Percentiles rank a stretch among this genome's conserved stretches.
phyloP scores from a whole-genome alignment of 1,140 invertebrate species.

The Cydia amplana region DNA sequence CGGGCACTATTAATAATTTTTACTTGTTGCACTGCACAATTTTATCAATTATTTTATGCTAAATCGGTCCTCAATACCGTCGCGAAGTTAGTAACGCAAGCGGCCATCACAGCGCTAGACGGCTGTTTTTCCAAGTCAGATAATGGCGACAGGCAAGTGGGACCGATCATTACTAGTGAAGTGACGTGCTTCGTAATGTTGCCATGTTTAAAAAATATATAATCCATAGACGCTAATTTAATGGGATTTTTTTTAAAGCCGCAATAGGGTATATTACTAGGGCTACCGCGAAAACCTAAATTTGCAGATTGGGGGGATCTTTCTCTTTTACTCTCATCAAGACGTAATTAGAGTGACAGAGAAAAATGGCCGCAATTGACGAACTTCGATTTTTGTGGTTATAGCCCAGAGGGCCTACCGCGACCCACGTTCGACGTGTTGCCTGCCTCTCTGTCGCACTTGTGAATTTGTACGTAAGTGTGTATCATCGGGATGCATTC shows the following conservation, averaged over 20 bases:
- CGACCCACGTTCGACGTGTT: too few species aligned
- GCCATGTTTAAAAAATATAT: not conserved
- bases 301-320: too few species aligned
- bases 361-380: too few species aligned
- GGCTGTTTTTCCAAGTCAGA: constrained; percentile 15
- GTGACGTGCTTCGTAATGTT: constrained; percentile 7
- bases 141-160: constrained; percentile 25
- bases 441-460: too few species aligned
- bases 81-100: constrained; percentile 65
- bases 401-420: too few species aligned
- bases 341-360: too few species aligned
- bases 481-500: too few species aligned
- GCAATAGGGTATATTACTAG: too few species aligned
- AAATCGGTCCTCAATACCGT: constrained; percentile 58
- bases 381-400: too few species aligned
- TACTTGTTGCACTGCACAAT: constrained; percentile 47
- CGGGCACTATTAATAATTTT: constrained; percentile 56
- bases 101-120: constrained; percentile 55
- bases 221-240: not conserved
- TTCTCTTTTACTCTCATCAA: too few species aligned
- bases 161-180: constrained; percentile 17
- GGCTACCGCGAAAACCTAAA: too few species aligned
- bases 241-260: not conserved
- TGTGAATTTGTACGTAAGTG: too few species aligned
- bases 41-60: constrained; percentile 54